Conservation (phyloP, 2,888 invertebrate species). For the Diarsia brunnea region DNA sequence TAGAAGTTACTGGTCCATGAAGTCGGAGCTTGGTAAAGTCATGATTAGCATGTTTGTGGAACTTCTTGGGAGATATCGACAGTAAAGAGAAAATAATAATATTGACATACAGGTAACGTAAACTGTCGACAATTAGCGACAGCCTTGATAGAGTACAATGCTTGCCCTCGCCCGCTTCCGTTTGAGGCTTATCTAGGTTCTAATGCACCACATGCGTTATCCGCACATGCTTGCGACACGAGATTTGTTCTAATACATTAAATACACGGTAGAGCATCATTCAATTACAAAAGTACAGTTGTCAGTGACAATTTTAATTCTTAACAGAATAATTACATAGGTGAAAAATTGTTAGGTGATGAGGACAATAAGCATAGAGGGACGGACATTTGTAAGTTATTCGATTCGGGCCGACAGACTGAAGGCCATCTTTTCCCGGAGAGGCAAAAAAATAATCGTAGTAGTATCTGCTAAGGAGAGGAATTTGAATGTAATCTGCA, state of each 20-base stretch:
- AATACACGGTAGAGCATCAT: constrained; percentile 1
- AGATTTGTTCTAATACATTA: constrained; percentile 25
- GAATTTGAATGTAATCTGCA: neutral
- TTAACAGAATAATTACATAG: neutral
- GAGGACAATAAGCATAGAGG: neutral
- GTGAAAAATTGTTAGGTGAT: neutral
- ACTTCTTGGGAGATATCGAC: constrained; percentile 29
- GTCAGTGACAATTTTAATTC: neutral
- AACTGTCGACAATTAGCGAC: constrained; percentile 58
- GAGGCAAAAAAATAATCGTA: no score
- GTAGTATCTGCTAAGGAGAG: neutral
- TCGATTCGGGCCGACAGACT: neutral
- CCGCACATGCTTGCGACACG: constrained; percentile 22
- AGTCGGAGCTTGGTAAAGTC: constrained; percentile 14
- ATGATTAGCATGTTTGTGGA: constrained; percentile 32
- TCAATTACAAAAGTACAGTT: constrained; percentile 13
- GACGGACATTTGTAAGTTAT: no score
- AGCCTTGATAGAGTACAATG: constrained; percentile 65
- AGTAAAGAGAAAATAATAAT: constrained; percentile 47
- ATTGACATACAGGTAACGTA: constrained; percentile 58
- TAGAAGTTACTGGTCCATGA: constrained; percentile 46
- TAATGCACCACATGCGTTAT: constrained; percentile 49
- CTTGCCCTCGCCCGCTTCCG: constrained; percentile 77
- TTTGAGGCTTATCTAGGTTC: constrained; percentile 66
- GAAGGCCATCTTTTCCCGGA: neutral